A percentile compares a stretch with the other conserved stretches of the same genome.
phyloP scores from a whole-genome alignment of 2,113 vertebrate species.

The Equus quagga region DNA sequence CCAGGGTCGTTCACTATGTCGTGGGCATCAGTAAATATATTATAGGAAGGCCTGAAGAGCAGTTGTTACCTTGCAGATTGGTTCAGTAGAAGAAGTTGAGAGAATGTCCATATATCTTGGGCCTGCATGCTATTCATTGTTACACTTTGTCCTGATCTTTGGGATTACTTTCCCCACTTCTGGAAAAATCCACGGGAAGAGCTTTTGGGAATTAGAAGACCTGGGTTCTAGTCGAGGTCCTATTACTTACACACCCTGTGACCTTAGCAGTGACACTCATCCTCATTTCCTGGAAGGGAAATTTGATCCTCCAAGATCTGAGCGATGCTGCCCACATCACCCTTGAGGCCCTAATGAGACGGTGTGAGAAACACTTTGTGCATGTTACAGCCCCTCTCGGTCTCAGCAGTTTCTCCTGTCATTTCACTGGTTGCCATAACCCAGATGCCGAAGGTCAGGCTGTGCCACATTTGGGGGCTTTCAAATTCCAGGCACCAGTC shows the following conservation, averaged over 20 bases:
- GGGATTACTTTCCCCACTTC: not conserved
- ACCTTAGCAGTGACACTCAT: not conserved
- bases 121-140: not conserved
- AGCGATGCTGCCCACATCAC: not conserved
- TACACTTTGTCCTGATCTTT: not conserved
- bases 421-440: not conserved
- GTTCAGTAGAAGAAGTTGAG: not conserved
- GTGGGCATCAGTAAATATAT: not conserved
- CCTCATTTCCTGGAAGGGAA: not conserved
- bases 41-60: not conserved
- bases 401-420: not conserved
- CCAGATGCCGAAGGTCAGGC: conserved; percentile 14
- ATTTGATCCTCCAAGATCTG: not conserved
- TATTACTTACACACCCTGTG: not conserved
- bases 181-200: not conserved
- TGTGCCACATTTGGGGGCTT: not conserved
- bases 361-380: not conserved
- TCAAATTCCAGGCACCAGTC: conserved; percentile 16
- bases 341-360: not conserved
- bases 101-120: not conserved
- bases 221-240: not conserved
- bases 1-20: not conserved
- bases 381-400: not conserved
- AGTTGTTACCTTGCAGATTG: not conserved
- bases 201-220: not conserved